phyloP scores from a whole-genome alignment of 1,140 invertebrate genomes.

The Ptiloglossa arizonensis region DNA sequence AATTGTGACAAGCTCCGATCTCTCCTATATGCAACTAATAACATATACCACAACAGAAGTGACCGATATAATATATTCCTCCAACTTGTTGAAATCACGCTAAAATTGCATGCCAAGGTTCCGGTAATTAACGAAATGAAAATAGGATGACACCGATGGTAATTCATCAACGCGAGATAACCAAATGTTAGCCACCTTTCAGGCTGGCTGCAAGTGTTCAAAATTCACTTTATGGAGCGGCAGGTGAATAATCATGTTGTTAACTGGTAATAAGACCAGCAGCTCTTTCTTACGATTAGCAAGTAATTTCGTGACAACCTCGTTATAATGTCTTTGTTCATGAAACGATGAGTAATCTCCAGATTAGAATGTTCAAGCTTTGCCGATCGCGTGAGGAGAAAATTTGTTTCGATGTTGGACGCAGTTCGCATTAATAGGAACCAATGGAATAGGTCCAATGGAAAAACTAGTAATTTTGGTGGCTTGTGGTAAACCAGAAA shows the following conservation, averaged over 20 bases:
- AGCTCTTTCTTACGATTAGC: slow-evolving; percentile 42
- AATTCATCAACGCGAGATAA: slow-evolving; percentile 49
- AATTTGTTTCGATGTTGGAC: neutral
- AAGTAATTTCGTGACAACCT: slow-evolving; percentile 45
- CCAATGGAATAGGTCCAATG: too few relatives aligned
- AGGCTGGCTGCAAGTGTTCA: slow-evolving; percentile 13
- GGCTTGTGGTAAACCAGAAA: too few relatives aligned
- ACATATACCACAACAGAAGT: too few relatives aligned
- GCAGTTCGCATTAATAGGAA: too few relatives aligned
- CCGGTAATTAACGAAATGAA: slow-evolving; percentile 36
- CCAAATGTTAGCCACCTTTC: slow-evolving; percentile 30
- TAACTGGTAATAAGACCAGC: slow-evolving; percentile 45
- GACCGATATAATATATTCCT: too few relatives aligned
- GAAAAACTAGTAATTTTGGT: too few relatives aligned
- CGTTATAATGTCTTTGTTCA: slow-evolving; percentile 5
- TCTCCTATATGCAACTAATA: too few relatives aligned
- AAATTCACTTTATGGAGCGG: slow-evolving; percentile 48
- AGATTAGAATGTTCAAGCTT: neutral
- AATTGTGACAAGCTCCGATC: too few relatives aligned
- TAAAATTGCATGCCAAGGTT: neutral
- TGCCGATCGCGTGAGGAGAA: neutral
- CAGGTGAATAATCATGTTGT: slow-evolving; percentile 55
- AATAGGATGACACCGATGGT: slow-evolving; percentile 28
- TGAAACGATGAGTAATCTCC: slow-evolving; percentile 7
- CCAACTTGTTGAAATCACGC: neutral